Percentiles rank a stretch among this genome's conserved stretches.
These are phyloP conservation scores for Nomada ruficornis DNA, from an alignment of 2,888 invertebrate species.

Conservation along the genomic window DNA sequence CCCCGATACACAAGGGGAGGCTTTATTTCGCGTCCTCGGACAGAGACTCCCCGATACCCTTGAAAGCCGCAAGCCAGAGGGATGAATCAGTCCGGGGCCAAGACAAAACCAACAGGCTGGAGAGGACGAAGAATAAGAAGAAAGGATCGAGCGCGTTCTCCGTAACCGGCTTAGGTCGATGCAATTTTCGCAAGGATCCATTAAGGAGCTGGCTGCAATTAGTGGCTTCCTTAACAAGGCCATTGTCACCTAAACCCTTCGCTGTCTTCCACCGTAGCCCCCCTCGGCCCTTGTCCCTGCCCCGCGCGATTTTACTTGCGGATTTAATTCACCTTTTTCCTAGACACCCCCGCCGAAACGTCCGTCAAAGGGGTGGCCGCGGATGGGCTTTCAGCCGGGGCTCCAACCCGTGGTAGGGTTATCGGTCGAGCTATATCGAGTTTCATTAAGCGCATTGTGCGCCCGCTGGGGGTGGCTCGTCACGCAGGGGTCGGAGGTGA, in stretches of 20 bases:
- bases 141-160: conserved; percentile 52
- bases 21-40: conserved; percentile 8
- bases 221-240: conserved; percentile 78
- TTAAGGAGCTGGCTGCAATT: conserved; percentile 78
- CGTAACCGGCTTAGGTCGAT: conserved; percentile 76
- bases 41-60: conserved; percentile 7
- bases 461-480: conserved; percentile 51
- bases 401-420: conserved; percentile 56
- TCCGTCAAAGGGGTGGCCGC: conserved; percentile 67
- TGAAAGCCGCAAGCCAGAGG: conserved; percentile 35
- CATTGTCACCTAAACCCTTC: conserved; percentile 73
- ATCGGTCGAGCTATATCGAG: conserved; percentile 73
- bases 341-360: conserved; percentile 47
- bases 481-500: conserved; percentile 52
- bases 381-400: conserved; percentile 48
- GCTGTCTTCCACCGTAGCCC: conserved; percentile 31
- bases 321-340: conserved; percentile 76
- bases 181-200: conserved; percentile 79
- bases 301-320: conserved; percentile 70
- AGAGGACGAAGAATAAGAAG: conserved; percentile 47
- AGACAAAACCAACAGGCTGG: conserved; percentile 39
- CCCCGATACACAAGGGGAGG: not conserved
- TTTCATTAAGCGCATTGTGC: conserved; percentile 78
- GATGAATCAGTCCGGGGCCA: conserved; percentile 33
- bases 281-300: not conserved